phyloP scores from a whole-genome alignment of 2,113 vertebrate genomes.

The Pitta sordida region DNA sequence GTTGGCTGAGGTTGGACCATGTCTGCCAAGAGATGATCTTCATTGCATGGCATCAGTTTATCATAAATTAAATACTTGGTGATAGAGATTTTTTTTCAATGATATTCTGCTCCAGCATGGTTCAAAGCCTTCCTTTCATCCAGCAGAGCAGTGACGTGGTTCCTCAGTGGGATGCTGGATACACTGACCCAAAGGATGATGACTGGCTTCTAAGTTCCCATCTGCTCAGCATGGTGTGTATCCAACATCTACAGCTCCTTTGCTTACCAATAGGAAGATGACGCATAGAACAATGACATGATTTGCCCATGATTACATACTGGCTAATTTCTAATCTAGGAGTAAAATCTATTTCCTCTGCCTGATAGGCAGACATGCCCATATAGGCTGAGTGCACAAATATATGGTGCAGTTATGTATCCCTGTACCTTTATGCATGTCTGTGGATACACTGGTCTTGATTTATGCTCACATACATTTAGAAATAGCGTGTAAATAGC shows the following conservation, averaged over 20 bases:
- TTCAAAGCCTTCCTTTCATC: background rate
- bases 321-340: background rate
- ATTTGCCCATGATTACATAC: background rate
- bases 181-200: background rate
- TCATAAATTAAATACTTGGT: background rate
- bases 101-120: background rate
- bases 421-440: background rate
- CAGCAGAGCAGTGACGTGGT: background rate
- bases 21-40: background rate
- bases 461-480: accelerated
- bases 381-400: background rate
- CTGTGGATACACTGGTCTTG: background rate
- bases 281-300: background rate
- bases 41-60: background rate
- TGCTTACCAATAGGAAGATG: background rate
- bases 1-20: background rate
- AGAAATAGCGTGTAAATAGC: background rate
- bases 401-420: background rate
- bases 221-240: background rate
- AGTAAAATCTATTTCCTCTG: background rate
- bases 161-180: background rate
- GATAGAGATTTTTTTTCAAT: background rate
- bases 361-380: background rate
- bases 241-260: background rate
- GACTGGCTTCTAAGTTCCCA: background rate